phyloP scores from a whole-genome alignment of 2,888 invertebrate genomes.

The Plebejus melissa region DNA sequence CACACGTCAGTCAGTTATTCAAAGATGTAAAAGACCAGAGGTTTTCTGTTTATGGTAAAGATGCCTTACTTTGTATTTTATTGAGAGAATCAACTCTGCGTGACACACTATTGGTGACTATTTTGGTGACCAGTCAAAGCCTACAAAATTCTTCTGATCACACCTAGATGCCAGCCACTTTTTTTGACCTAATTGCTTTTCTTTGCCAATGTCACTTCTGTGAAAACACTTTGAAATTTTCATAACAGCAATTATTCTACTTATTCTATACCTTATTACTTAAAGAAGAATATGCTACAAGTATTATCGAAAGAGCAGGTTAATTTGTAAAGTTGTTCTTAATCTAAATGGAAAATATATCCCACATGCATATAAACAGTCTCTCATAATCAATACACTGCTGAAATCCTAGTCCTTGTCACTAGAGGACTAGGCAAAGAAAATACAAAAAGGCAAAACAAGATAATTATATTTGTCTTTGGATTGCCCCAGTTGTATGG shows the following conservation, averaged over 20 bases:
- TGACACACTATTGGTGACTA: background rate
- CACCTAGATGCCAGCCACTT: background rate
- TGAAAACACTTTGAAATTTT: slow-evolving; percentile 15
- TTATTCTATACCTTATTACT: background rate
- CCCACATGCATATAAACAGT: background rate
- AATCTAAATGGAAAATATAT: background rate
- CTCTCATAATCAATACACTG: background rate
- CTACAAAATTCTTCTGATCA: background rate
- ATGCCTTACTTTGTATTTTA: background rate
- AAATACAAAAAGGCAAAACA: background rate
- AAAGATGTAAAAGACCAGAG: background rate
- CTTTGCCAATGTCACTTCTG: slow-evolving; percentile 19
- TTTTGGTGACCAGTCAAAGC: background rate
- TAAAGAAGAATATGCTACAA: slow-evolving; percentile 3
- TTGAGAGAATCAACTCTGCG: background rate
- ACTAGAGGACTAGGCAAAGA: background rate
- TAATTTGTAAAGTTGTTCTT: background rate
- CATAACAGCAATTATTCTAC: slow-evolving; percentile 5
- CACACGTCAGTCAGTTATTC: background rate
- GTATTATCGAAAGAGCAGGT: background rate
- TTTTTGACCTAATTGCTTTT: background rate
- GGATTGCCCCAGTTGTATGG: too few species aligned
- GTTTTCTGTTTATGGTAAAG: background rate
- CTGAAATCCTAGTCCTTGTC: slow-evolving; percentile 1
- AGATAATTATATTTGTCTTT: background rate